phyloP scores from a whole-genome alignment of 2,888 invertebrate species.

The Laspeyria flexula region DNA sequence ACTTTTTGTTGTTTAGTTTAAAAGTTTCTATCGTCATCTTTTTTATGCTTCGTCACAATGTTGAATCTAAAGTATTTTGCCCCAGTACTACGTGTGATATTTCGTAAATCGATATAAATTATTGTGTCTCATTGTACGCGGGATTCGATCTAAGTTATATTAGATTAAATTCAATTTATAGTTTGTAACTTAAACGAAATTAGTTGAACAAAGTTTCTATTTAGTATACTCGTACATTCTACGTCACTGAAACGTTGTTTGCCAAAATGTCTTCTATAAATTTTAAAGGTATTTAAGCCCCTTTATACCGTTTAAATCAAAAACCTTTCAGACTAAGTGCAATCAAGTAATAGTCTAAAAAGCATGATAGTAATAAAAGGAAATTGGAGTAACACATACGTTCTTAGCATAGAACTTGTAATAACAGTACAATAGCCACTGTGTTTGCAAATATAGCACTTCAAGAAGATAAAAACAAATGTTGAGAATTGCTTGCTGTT shows the following conservation, averaged over 20 bases:
- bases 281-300: not conserved
- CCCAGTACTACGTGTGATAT: too few species aligned
- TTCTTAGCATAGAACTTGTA: not conserved
- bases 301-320: not conserved
- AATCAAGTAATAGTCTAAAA: not conserved
- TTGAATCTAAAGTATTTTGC: too few species aligned
- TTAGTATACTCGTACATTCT: not conserved
- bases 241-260: not conserved
- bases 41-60: too few species aligned
- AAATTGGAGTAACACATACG: not conserved
- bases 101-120: too few species aligned
- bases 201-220: not conserved
- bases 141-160: not conserved
- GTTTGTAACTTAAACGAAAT: not conserved
- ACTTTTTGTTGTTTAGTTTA: too few species aligned
- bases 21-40: too few species aligned
- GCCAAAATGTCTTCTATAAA: not conserved
- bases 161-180: not conserved
- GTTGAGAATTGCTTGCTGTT: too few species aligned
- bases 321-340: constrained; percentile 3
- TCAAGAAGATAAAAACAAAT: too few species aligned
- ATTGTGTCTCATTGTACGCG: too few species aligned
- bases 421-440: not conserved
- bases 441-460: too few species aligned
- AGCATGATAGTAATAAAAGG: not conserved